Conservation (phyloP, 1,140 invertebrate species). For the Drosophila fuyamai region DNA sequence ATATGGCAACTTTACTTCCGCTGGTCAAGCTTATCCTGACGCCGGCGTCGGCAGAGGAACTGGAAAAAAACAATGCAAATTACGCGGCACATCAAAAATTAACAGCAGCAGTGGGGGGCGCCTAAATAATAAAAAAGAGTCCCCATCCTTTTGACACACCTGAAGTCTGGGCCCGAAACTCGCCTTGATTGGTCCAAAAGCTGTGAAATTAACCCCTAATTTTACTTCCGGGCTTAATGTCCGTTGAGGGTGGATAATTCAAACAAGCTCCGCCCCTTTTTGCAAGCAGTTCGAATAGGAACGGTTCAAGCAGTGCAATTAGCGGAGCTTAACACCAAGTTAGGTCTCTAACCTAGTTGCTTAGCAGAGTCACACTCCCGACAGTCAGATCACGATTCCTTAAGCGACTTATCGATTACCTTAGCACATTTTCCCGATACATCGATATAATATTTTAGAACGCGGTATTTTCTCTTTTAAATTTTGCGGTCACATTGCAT, state of each 20-base stretch:
- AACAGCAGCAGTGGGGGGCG: slow-evolving; percentile 43
- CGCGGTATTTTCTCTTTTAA: too few species aligned
- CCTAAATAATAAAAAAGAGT: slow-evolving; percentile 44
- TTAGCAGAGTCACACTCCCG: too few species aligned
- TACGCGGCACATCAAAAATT: slow-evolving; percentile 51
- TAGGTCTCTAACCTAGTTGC: background rate
- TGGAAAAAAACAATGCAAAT: slow-evolving; percentile 46
- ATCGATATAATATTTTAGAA: too few species aligned
- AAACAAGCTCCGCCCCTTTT: slow-evolving; percentile 19
- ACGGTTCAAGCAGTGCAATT: background rate
- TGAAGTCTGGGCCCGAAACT: slow-evolving; percentile 10
- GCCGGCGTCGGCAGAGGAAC: slow-evolving; percentile 17
- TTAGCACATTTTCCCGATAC: too few species aligned
- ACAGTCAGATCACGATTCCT: too few species aligned
- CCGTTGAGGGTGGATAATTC: slow-evolving; percentile 17
- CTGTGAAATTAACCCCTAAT: slow-evolving; percentile 11
- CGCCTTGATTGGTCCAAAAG: slow-evolving; percentile 40
- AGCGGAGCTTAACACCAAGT: background rate
- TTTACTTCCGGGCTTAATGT: slow-evolving; percentile 24
- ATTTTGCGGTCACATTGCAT: too few species aligned
- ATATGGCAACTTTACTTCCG: slow-evolving; percentile 67
- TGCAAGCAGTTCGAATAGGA: background rate
- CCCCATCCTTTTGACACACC: slow-evolving; percentile 19
- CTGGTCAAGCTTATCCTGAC: slow-evolving; percentile 67
- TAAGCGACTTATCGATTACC: too few species aligned